A percentile compares a stretch with the other conserved stretches of the same genome.
These are phyloP conservation scores for Acanthosoma haemorrhoidale DNA, from an alignment of 2,888 invertebrate genomes.

Conservation along the genomic window DNA sequence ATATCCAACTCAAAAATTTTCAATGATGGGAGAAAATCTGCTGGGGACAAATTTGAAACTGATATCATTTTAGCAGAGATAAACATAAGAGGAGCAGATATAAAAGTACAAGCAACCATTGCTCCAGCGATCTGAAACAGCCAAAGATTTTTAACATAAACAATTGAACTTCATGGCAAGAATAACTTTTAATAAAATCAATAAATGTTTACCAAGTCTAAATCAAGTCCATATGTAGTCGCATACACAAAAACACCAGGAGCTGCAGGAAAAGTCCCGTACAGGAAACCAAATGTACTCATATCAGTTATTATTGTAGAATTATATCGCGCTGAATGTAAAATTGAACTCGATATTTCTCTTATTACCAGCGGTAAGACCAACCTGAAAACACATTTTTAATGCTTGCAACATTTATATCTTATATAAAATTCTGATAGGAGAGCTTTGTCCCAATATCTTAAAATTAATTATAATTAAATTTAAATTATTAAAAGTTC, in stretches of 20 bases:
- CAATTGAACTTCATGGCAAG: too few species aligned
- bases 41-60: conserved; percentile 61
- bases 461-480: too few species aligned
- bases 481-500: too few species aligned
- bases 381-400: too few species aligned
- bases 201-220: conserved; percentile 65
- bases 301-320: conserved; percentile 71
- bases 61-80: conserved; percentile 90
- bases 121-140: conserved; percentile 74
- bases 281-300: conserved; percentile 89
- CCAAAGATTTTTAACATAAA: conserved; percentile 31
- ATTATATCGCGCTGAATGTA: conserved; percentile 59
- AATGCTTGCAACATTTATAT: not conserved
- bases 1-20: conserved; percentile 76
- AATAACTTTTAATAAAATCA: not conserved
- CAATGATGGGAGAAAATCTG: conserved; percentile 70
- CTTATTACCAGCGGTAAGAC: conserved; percentile 79
- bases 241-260: conserved; percentile 96
- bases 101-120: conserved; percentile 90
- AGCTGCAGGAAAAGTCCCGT: conserved; percentile 92
- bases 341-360: conserved; percentile 69
- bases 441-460: too few species aligned
- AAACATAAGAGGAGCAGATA: conserved; percentile 92
- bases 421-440: not conserved
- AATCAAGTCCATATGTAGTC: conserved; percentile 75